Evolutionary conservation across 2,888 invertebrate species (phyloP).

Genomic region (Sepioteuthis lessoniana): DNA sequence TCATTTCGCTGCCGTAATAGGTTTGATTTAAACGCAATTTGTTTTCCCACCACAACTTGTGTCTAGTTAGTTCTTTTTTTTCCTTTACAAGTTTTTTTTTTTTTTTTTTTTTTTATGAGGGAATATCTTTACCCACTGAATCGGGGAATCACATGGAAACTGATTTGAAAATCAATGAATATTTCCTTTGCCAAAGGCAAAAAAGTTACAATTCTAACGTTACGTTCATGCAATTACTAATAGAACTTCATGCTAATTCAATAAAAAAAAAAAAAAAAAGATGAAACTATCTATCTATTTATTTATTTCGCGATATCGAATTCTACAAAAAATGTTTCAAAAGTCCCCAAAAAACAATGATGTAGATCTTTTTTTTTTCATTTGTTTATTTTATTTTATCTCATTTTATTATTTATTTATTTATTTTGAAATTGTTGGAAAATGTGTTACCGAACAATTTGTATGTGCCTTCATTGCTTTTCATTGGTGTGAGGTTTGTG

Average conservation of each 20-base stretch:
- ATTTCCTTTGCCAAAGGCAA: neutral
- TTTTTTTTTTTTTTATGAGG: too few relatives aligned
- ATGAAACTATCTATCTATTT: too few relatives aligned
- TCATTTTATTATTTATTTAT: too few relatives aligned
- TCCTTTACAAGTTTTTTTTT: too few relatives aligned
- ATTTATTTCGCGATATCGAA: neutral
- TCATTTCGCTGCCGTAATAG: neutral
- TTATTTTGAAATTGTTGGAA: too few relatives aligned
- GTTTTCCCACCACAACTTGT: neutral
- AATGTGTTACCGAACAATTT: too few relatives aligned
- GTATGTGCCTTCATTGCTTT: too few relatives aligned
- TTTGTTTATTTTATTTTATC: too few relatives aligned
- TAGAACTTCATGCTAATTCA: neutral
- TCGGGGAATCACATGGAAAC: neutral
- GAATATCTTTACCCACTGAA: neutral
- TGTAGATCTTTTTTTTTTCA: too few relatives aligned
- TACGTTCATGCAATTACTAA: neutral
- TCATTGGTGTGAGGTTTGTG: too few relatives aligned
- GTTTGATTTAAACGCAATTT: slow-evolving; percentile 33
- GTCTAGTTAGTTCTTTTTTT: too few relatives aligned
- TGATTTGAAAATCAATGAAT: neutral
- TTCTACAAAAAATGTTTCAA: neutral
- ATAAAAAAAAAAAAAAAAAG: neutral
- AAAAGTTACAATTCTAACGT: neutral
- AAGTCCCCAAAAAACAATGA: too few relatives aligned